A percentile compares a stretch with the other conserved stretches of the same genome.
Conservation (phyloP, 2,888 invertebrate species). For the Shargacucullia verbasci region DNA sequence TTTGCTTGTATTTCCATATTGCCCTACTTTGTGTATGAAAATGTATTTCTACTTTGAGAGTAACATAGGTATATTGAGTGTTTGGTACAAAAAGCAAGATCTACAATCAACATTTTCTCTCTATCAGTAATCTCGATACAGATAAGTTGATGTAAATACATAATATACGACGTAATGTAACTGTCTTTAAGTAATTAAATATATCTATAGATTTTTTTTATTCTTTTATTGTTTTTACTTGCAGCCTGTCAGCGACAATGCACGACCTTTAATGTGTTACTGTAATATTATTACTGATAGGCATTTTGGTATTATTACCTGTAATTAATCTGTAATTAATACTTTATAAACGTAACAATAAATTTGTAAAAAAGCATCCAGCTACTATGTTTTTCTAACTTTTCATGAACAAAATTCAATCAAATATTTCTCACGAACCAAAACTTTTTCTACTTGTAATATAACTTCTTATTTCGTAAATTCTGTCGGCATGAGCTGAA, state of each 20-base stretch:
- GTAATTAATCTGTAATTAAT: no score
- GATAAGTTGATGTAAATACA: conserved; percentile 80
- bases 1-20: conserved; percentile 5
- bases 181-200: conserved; percentile 79
- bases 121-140: conserved; percentile 58
- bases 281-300: no score
- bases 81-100: conserved; percentile 40
- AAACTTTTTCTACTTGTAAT: no score
- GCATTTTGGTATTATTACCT: no score
- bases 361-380: no score
- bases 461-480: no score
- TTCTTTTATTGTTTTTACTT: conserved; percentile 59
- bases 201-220: conserved; percentile 75
- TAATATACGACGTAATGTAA: conserved; percentile 72
- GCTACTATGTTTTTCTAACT: no score
- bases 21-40: conserved; percentile 25
- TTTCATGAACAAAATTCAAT: no score
- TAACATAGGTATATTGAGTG: conserved; percentile 38
- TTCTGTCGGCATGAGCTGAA: no score
- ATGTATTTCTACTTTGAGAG: conserved; percentile 24
- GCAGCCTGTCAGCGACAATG: background rate
- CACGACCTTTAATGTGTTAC: no score
- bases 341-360: no score
- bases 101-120: conserved; percentile 47
- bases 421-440: no score